phyloP scores from a whole-genome alignment of 2,888 invertebrate species.

The Andrena bicolor region DNA sequence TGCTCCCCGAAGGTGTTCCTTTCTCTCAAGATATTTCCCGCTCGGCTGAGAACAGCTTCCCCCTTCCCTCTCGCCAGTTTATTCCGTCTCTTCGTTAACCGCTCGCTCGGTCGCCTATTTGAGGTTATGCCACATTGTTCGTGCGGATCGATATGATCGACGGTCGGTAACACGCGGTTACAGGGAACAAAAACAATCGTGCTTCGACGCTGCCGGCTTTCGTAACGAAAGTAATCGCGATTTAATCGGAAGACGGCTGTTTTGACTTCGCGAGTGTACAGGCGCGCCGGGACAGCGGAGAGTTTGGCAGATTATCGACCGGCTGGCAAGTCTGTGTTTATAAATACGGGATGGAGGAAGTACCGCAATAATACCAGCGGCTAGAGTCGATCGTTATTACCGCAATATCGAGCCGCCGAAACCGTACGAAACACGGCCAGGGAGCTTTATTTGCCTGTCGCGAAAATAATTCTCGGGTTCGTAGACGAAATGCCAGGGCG shows the following conservation, averaged over 20 bases:
- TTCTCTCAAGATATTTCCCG: conserved; percentile 13
- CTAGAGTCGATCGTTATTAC: conserved; percentile 37
- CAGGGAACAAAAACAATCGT: not conserved
- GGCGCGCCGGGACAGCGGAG: not conserved
- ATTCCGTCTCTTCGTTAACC: not conserved
- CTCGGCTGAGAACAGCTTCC: not conserved
- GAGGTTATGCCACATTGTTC: no score
- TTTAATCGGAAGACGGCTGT: not conserved
- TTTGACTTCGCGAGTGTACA: conserved; percentile 10
- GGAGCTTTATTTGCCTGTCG: conserved; percentile 17
- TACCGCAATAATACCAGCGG: conserved; percentile 42
- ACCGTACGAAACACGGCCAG: not conserved
- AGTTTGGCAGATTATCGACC: conserved; percentile 51
- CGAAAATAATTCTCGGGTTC: conserved; percentile 21
- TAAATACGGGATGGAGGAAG: conserved; percentile 49
- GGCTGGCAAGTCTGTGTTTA: conserved; percentile 41
- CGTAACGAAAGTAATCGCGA: not conserved
- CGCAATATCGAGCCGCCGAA: conserved; percentile 35
- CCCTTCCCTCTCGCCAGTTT: not conserved
- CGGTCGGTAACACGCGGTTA: not conserved
- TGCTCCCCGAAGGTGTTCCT: conserved; percentile 38
- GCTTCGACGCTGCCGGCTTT: not conserved
- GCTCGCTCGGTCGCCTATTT: no score
- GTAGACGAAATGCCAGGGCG: not conserved
- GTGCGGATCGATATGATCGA: not conserved